Conservation (phyloP, 2,888 invertebrate genomes). For the Mamestra brassicae region DNA sequence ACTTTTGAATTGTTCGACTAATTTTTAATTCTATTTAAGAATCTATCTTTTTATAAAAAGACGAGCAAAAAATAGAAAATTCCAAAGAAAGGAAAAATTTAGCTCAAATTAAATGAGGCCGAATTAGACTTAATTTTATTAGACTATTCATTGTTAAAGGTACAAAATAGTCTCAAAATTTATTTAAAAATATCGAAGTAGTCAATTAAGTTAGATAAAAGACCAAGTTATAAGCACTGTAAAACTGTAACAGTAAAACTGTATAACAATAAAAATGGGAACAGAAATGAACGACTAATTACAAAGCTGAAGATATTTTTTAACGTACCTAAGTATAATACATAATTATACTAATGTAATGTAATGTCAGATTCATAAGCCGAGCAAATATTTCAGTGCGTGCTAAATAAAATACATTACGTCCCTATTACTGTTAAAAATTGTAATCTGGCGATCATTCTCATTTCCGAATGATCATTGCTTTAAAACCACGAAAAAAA, state of each 20-base stretch:
- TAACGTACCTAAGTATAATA: background rate
- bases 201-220: no score
- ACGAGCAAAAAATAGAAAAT: background rate
- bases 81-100: no score
- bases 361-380: slow-evolving; percentile 12
- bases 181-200: no score
- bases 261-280: no score
- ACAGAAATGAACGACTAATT: background rate
- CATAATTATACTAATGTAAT: no score
- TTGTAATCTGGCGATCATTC: slow-evolving; percentile 33
- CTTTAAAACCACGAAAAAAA: slow-evolving; percentile 55
- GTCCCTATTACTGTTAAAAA: slow-evolving; percentile 19
- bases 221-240: no score
- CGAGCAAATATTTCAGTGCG: background rate
- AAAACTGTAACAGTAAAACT: no score
- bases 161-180: no score
- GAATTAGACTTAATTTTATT: background rate
- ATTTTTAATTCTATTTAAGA: slow-evolving; percentile 1
- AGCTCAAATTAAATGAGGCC: background rate
- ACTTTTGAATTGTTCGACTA: slow-evolving; percentile 6
- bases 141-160: no score
- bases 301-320: background rate
- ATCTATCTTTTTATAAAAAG: background rate
- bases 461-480: slow-evolving; percentile 36
- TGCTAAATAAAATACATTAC: slow-evolving; percentile 4